Evolutionary conservation across 2,113 vertebrate genomes (phyloP).

Genomic region (Alectura lathami): DNA sequence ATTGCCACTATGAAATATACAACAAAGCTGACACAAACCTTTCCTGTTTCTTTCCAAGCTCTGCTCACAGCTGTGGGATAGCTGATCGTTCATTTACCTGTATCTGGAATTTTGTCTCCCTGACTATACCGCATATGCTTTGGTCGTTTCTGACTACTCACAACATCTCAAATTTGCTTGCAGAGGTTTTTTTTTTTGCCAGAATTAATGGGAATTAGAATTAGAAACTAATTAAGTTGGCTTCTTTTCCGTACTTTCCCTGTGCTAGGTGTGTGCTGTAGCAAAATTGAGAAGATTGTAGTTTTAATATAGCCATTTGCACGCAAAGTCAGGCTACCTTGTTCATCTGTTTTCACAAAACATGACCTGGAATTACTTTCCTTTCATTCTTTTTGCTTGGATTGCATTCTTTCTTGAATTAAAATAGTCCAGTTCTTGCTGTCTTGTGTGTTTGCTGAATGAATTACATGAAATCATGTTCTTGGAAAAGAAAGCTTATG

Average conservation of each 20-base stretch:
- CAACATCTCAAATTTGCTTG: neutral
- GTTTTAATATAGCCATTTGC: neutral
- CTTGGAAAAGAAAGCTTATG: neutral
- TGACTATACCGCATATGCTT: neutral
- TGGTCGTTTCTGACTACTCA: neutral
- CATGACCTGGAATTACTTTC: neutral
- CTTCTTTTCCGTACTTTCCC: neutral
- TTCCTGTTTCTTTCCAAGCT: neutral
- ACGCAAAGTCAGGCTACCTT: neutral
- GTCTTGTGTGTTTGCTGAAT: neutral
- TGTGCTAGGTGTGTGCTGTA: neutral
- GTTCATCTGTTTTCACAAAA: constrained; percentile 12
- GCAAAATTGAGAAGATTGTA: neutral
- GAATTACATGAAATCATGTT: neutral
- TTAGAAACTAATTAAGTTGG: neutral
- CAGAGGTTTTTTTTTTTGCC: neutral
- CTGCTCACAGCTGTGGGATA: neutral
- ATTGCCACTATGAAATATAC: neutral
- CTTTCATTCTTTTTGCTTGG: neutral
- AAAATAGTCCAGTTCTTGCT: neutral
- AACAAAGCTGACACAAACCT: neutral
- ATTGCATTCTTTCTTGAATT: neutral
- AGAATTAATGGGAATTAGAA: neutral
- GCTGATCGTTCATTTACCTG: neutral
- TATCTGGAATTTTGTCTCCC: neutral